Evolutionary conservation across 1,140 invertebrate genomes (phyloP).

Genomic region (Cotesia typhae): DNA sequence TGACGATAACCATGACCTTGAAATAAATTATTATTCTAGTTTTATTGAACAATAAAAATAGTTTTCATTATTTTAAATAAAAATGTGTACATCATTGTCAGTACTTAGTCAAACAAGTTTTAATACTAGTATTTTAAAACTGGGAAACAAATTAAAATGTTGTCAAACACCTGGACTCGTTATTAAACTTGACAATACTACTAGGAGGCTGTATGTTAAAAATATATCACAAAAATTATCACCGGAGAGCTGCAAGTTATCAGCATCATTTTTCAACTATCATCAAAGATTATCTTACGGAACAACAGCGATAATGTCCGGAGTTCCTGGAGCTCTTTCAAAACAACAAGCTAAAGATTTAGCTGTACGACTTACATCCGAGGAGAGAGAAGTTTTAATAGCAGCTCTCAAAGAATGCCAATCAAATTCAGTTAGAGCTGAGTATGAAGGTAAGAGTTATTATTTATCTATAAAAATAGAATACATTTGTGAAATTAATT

Average conservation of each 20-base stretch:
- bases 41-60: no score
- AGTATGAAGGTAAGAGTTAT: conserved; percentile 74
- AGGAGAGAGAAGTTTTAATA: conserved; percentile 73
- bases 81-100: conserved; percentile 26
- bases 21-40: no score
- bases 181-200: not conserved
- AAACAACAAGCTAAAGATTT: conserved; percentile 76
- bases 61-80: not conserved
- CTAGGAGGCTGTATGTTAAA: no score
- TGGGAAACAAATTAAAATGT: conserved; percentile 4
- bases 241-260: no score
- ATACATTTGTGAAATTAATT: no score
- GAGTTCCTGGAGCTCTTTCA: conserved; percentile 63
- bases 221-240: not conserved
- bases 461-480: conserved; percentile 20
- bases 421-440: conserved; percentile 74
- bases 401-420: conserved; percentile 75
- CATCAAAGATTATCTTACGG: conserved; percentile 18
- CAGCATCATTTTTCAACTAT: not conserved
- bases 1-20: no score
- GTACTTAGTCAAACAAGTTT: conserved; percentile 17
- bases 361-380: conserved; percentile 72
- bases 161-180: not conserved
- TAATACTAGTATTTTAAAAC: conserved; percentile 1
- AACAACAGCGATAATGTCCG: conserved; percentile 28